These are phyloP conservation scores for Diaprepes abbreviatus DNA, from an alignment of 2,888 invertebrate genomes.

Conservation along the genomic window DNA sequence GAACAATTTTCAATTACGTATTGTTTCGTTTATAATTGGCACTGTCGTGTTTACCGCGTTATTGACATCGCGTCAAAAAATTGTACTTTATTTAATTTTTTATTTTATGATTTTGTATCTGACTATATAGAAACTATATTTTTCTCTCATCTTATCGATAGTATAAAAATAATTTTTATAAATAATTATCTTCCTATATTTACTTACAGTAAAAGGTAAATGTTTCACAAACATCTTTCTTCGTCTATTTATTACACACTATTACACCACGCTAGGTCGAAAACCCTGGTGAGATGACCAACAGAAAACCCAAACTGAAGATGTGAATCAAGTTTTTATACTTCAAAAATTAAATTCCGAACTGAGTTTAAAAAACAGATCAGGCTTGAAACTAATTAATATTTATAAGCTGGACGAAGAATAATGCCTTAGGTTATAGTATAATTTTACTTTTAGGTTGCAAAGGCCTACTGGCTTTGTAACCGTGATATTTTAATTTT, in stretches of 20 bases:
- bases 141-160: no score
- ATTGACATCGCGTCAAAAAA: no score
- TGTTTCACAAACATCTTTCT: neutral
- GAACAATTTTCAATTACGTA: no score
- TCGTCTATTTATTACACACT: constrained; percentile 5
- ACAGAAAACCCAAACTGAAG: constrained; percentile 15
- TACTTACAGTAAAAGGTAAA: neutral
- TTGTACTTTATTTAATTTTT: no score
- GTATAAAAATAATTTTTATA: no score
- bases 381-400: constrained; percentile 14
- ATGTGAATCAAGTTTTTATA: constrained; percentile 26
- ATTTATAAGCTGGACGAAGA: constrained; percentile 22
- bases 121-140: no score
- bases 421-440: constrained; percentile 11
- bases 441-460: constrained; percentile 18
- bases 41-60: no score
- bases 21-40: no score
- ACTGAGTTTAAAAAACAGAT: constrained; percentile 19
- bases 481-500: constrained; percentile 4
- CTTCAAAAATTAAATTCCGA: constrained; percentile 7
- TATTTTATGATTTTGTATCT: no score
- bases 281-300: constrained; percentile 15
- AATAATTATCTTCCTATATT: no score
- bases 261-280: neutral
- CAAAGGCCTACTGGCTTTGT: constrained; percentile 8